A percentile compares a stretch with the other conserved stretches of the same genome.
Evolutionary conservation across 1,140 invertebrate genomes (phyloP).

Genomic region (Pseudomyrmex gracilis): DNA sequence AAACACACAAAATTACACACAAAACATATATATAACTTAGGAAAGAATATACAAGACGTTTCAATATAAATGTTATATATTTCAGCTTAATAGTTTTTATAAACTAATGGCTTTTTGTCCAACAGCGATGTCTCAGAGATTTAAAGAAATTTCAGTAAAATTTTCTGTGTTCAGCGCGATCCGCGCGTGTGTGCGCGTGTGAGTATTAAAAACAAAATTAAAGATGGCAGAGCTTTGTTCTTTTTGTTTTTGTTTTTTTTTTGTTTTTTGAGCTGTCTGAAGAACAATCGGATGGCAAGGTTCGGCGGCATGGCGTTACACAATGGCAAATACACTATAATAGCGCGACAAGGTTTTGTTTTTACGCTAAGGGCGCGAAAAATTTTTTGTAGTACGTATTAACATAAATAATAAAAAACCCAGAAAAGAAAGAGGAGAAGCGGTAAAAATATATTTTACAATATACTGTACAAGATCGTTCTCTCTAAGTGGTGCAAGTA

Average conservation of each 20-base stretch:
- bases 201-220: slow-evolving; percentile 79
- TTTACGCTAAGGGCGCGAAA: slow-evolving; percentile 60
- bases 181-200: slow-evolving; percentile 54
- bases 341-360: slow-evolving; percentile 61
- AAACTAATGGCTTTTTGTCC: slow-evolving; percentile 76
- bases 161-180: slow-evolving; percentile 63
- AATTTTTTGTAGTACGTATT: slow-evolving; percentile 68
- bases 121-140: slow-evolving; percentile 72
- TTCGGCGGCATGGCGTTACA: slow-evolving; percentile 76
- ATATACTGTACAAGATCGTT: slow-evolving; percentile 82
- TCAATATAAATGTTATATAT: slow-evolving; percentile 82
- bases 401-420: slow-evolving; percentile 83
- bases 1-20: background rate
- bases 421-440: slow-evolving; percentile 70
- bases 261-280: slow-evolving; percentile 69
- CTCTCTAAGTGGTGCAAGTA: slow-evolving; percentile 53
- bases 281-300: slow-evolving; percentile 79
- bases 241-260: slow-evolving; percentile 67
- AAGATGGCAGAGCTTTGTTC: slow-evolving; percentile 71
- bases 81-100: slow-evolving; percentile 78
- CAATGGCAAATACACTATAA: slow-evolving; percentile 64
- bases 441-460: slow-evolving; percentile 84
- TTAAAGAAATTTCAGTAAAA: slow-evolving; percentile 69
- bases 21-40: background rate
- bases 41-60: slow-evolving; percentile 46